phyloP scores from a whole-genome alignment of 2,888 invertebrate species.

The Octodonta nipae region DNA sequence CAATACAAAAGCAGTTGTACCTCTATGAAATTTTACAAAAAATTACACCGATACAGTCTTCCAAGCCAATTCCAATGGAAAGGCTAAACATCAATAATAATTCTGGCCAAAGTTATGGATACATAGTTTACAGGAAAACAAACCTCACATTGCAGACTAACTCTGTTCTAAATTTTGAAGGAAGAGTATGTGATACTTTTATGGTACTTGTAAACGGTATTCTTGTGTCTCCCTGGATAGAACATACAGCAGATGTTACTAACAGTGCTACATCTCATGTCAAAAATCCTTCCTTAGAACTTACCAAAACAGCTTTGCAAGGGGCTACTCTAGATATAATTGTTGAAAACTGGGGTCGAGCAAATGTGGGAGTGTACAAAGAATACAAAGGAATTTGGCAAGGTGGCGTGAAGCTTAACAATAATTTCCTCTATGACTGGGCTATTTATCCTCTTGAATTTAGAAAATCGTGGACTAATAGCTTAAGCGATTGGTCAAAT shows the following conservation, averaged over 20 bases:
- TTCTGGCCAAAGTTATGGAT: conserved; percentile 46
- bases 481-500: conserved; percentile 25
- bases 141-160: conserved; percentile 22
- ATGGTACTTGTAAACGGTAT: conserved; percentile 38
- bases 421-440: conserved; percentile 31
- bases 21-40: conserved; percentile 19
- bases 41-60: conserved; percentile 11
- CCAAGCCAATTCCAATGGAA: conserved; percentile 30
- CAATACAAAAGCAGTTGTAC: conserved; percentile 18
- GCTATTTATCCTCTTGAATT: conserved; percentile 39
- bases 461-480: conserved; percentile 30
- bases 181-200: conserved; percentile 39
- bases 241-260: conserved; percentile 24
- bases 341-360: conserved; percentile 69
- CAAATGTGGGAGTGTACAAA: conserved; percentile 26
- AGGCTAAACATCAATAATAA: conserved; percentile 30
- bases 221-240: conserved; percentile 29
- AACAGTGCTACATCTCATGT: conserved; percentile 34
- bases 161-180: conserved; percentile 29
- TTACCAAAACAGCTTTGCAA: conserved; percentile 18
- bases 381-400: conserved; percentile 33
- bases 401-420: conserved; percentile 36
- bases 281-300: conserved; percentile 24
- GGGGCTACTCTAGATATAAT: conserved; percentile 33
- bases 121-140: conserved; percentile 38